Evolutionary conservation across 2,113 vertebrate species (phyloP).

Genomic region (Chaenocephalus aceratus): DNA sequence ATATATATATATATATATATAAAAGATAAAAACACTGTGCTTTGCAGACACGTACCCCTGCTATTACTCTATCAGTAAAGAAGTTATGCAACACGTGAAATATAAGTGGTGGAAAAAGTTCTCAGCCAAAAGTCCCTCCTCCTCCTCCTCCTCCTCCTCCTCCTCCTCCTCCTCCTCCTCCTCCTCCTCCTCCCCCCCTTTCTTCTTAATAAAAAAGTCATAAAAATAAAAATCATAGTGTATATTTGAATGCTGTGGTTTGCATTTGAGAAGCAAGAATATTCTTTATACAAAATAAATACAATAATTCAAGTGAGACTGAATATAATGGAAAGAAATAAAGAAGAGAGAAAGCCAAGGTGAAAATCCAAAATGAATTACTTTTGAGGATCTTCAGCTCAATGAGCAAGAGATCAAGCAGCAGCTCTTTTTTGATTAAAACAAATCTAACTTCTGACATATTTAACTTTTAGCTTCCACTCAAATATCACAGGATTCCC

Average conservation of each 20-base stretch:
- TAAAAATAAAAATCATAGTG: constrained; percentile 21
- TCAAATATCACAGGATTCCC: constrained; percentile 16
- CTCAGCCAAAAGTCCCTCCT: constrained; percentile 26
- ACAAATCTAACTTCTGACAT: constrained; percentile 23
- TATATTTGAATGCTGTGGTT: constrained; percentile 45
- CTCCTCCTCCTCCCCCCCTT: neutral
- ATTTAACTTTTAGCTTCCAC: constrained; percentile 24
- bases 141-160: too few relatives aligned
- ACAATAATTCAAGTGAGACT: constrained; percentile 46
- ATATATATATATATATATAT: neutral
- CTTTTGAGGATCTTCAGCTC: constrained; percentile 37
- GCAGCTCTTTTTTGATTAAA: constrained; percentile 10
- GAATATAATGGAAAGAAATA: constrained; percentile 32
- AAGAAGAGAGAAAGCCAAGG: constrained; percentile 20
- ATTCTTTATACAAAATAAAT: constrained; percentile 46
- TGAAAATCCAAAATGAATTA: constrained; percentile 51
- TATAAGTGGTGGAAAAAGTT: constrained; percentile 22
- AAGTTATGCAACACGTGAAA: constrained; percentile 35
- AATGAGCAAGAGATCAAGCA: constrained; percentile 47
- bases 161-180: neutral
- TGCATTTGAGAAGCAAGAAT: constrained; percentile 18
- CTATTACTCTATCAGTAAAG: constrained; percentile 11
- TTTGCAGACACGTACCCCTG: neutral
- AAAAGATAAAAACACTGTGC: constrained; percentile 1
- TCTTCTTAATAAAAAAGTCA: constrained; percentile 30